A percentile compares a stretch with the other conserved stretches of the same genome.
Conservation (phyloP, 2,888 invertebrate species). For the Prosapia bicincta region DNA sequence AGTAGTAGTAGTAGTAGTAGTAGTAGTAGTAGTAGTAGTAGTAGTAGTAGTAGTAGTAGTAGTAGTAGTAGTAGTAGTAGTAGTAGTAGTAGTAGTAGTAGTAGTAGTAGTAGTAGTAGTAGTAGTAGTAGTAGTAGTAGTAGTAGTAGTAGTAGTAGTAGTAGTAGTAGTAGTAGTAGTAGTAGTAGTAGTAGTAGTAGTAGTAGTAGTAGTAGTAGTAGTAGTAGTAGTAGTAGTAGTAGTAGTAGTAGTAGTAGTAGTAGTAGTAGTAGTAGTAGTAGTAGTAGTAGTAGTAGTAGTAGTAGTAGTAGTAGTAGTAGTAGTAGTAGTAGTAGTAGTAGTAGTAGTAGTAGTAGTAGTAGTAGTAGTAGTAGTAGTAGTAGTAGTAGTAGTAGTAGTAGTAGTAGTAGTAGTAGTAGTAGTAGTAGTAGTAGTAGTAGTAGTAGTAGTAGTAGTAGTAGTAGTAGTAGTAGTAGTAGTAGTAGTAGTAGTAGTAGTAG, state of each 20-base stretch:
- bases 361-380: constrained; percentile 17
- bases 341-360: constrained; percentile 17
- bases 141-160: constrained; percentile 12
- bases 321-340: constrained; percentile 12
- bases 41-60: constrained; percentile 17
- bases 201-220: constrained; percentile 12
- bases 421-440: constrained; percentile 17
- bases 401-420: constrained; percentile 17
- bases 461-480: constrained; percentile 17
- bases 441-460: constrained; percentile 12
- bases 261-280: constrained; percentile 12
- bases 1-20: constrained; percentile 17
- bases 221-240: constrained; percentile 17
- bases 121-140: constrained; percentile 17
- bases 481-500: constrained; percentile 17
- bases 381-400: constrained; percentile 12
- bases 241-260: constrained; percentile 17
- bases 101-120: constrained; percentile 17
- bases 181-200: constrained; percentile 17
- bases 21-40: constrained; percentile 12
- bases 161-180: constrained; percentile 17
- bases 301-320: constrained; percentile 17
- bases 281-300: constrained; percentile 17
- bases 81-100: constrained; percentile 12
- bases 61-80: constrained; percentile 17